Evolutionary conservation across 2,888 invertebrate genomes (phyloP), one percentile per base, ranked within the genome.

Genomic region (Chymomyza procnemis): DNA sequence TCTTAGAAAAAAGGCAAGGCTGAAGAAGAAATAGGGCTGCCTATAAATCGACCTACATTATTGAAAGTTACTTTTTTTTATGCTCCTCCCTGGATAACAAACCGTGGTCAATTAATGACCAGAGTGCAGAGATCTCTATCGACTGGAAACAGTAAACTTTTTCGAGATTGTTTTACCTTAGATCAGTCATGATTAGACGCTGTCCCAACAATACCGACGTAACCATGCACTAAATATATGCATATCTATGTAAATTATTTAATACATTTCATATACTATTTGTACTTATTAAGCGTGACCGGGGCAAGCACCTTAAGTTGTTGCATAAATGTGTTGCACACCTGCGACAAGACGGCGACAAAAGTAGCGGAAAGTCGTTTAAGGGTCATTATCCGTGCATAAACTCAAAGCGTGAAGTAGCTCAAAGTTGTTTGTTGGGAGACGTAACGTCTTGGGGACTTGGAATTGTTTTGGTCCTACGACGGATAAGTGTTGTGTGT

Each of bases 301-400:
- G 50, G 63, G 65, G 61, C 64, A 48, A 61, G 58, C 66, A 60
- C 67, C 19, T 19, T 22, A 54, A 21, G 54, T 54, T 18, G 52
- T 52, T 19, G 22, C 21, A 54, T 14, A 22, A 54, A 21, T 22
- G 22, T 21, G 22, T 18, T 18, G 21, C 69, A 80, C 80, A 81
- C 80, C 83, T 85, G 83, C 47, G 62, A 62, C 12, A 22, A 67
- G 52, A 62, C 63, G 61, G 70, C 73, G 80, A 76, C 79, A 79
- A 79, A 74, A 74, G 64, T 64, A 54, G 64, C 77, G 68, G 66
- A 83, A 79, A 80, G 71, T 62, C 54, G 64, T 74, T 74, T 78
- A 77, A 74, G 78, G 85, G 78, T 84, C 81, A 88, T 88, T 89
- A 89, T 79, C 70, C 75, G 66, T 67, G 67, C 57, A 65, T 58